These are phyloP conservation scores for Callithrix jacchus DNA, from an alignment of 2,113 vertebrate genomes.

Conservation along the genomic window DNA sequence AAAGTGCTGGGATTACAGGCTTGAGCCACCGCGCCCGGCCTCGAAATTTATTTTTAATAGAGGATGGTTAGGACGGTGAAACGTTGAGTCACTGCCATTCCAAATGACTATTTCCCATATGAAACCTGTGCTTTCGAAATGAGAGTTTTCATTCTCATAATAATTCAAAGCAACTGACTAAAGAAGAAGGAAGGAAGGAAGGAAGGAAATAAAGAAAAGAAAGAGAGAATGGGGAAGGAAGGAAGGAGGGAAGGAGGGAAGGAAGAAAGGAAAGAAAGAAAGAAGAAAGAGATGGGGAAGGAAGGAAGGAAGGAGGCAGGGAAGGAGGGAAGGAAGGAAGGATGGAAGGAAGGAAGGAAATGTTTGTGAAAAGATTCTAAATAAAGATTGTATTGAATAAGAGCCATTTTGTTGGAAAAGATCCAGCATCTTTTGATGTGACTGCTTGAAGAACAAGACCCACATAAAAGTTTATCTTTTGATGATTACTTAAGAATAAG, in stretches of 20 bases:
- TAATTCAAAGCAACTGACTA: neutral
- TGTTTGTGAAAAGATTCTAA: neutral
- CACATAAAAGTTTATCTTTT: neutral
- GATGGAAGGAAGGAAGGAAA: neutral
- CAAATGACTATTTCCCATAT: neutral
- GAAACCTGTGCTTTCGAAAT: neutral
- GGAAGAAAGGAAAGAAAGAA: neutral
- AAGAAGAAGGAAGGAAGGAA: neutral
- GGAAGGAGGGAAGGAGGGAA: fast-evolving
- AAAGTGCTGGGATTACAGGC: too few relatives aligned
- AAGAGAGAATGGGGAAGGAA: too few relatives aligned
- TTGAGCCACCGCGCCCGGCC: too few relatives aligned
- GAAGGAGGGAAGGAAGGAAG: too few relatives aligned
- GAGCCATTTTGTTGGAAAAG: neutral
- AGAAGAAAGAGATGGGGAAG: neutral
- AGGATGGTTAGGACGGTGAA: neutral
- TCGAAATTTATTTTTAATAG: neutral
- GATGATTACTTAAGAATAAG: neutral
- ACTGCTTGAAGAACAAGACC: neutral
- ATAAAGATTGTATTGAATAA: neutral
- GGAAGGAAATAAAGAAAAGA: fast-evolving
- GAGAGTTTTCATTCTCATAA: neutral
- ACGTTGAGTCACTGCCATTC: neutral
- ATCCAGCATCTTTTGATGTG: neutral
- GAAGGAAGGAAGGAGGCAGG: too few relatives aligned